Conservation (phyloP, 2,797 vertebrate genomes). For the Acrossocheilus wenchowensis region DNA sequence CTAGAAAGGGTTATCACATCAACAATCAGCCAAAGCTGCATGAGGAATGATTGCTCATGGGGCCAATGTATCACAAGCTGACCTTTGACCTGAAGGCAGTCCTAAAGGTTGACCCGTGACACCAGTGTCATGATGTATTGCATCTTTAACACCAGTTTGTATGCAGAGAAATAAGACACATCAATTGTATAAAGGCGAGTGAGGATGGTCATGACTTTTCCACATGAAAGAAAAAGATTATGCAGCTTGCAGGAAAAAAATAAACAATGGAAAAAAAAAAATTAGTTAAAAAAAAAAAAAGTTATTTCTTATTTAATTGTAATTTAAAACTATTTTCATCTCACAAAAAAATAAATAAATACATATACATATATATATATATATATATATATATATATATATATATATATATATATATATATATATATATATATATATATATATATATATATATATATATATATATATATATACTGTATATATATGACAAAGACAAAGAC, state of each 20-base stretch:
- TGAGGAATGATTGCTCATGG: background rate
- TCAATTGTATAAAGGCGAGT: background rate
- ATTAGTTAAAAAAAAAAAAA: background rate
- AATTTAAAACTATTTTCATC: background rate
- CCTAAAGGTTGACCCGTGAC: background rate
- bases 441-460: too few relatives aligned
- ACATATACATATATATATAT: too few relatives aligned
- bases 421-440: too few relatives aligned
- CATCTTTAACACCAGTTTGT: background rate
- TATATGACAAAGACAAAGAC: too few relatives aligned
- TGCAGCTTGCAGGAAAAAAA: background rate
- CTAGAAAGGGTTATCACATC: background rate
- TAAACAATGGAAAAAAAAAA: background rate
- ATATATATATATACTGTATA: too few relatives aligned
- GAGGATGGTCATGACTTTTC: constrained; percentile 51
- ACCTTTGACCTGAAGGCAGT: background rate
- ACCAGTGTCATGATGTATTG: background rate
- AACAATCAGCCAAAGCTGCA: background rate
- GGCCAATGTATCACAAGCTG: background rate
- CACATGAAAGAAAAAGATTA: background rate
- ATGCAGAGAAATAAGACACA: constrained; percentile 7
- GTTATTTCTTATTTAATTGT: background rate
- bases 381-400: too few relatives aligned
- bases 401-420: too few relatives aligned
- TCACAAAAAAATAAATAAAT: background rate